Base-by-base conservation (phyloP, 2,888 invertebrate species). In the Calliphora vomitoria region DNA sequence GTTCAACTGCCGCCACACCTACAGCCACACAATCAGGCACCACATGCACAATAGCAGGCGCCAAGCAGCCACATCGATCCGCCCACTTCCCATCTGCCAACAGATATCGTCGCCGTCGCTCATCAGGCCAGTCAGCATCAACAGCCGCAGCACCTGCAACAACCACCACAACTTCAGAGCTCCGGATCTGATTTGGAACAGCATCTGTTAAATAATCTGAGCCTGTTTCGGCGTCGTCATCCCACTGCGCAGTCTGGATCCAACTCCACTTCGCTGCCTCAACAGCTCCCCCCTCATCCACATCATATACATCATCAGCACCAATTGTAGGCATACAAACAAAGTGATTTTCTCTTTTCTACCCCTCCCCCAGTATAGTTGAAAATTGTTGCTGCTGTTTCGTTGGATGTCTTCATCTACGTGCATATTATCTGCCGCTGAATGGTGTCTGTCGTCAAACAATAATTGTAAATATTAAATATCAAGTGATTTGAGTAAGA, bases 21-120 rank as follows among this genome's bases (percentile, higher is more conserved):
- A 89, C 93, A 92, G 83, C 91, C 91, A 44, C 91, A 91, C 89
- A 91, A 91, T 75, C 91, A 90, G 85, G 90, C 89, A 68, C 92
- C 92, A 87, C 93, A 92, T 88, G 90, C 91, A 89, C 93, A 93
- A 92, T 92, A 93, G 91, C 93, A 93, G 91, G 91, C 90, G 90
- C 72, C 78, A 84, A 78, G 81, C 80, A 86, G 68, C 79, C 86
- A 72, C 81, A 87, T 68, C 78, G 85, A 87, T 87, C 88, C 89
- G 88, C 90, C 84, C 86, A 82, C 84, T 87, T 89, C 89, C 88
- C 89, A 88, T 86, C 87, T 86, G 88, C 88, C 84, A 85, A 79
- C 84, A 78, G 84, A 85, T 75, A 87, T 85, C 31, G 82, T 74
- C 81, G 78, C 69, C 69, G 81, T 62, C 55, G 60, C 66, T 74